phyloP scores from a whole-genome alignment of 64 coral and sea anemone genomes.

The Anthopleura sola region DNA sequence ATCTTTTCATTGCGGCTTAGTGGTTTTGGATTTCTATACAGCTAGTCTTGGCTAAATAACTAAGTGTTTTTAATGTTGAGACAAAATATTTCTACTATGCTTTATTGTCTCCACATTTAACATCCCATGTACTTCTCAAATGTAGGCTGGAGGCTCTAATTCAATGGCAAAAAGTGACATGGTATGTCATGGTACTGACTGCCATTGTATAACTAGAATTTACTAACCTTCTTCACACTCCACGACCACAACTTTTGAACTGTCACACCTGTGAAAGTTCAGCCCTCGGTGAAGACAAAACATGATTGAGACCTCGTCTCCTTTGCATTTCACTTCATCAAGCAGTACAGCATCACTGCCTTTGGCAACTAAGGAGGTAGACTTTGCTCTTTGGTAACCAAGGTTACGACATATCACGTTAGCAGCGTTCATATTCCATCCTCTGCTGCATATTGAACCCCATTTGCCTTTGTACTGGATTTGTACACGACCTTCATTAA shows the following conservation, averaged over 20 bases:
- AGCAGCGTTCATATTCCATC: background rate
- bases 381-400: background rate
- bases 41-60: no score
- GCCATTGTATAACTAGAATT: background rate
- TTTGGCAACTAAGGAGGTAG: background rate
- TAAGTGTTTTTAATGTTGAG: no score
- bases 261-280: background rate
- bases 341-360: background rate
- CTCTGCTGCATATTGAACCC: background rate
- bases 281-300: background rate
- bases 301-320: background rate
- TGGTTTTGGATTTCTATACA: no score
- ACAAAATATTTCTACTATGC: no score
- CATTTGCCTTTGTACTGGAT: conserved; percentile 9
- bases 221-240: background rate
- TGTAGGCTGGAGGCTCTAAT: no score
- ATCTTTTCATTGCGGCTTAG: no score
- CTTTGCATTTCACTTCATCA: background rate
- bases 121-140: no score
- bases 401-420: conserved; percentile 19
- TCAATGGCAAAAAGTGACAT: no score
- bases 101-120: no score
- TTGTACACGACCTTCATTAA: background rate
- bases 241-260: background rate
- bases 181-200: no score